Conservation (phyloP, 2,888 invertebrate genomes). For the Protophormia terraenovae region DNA sequence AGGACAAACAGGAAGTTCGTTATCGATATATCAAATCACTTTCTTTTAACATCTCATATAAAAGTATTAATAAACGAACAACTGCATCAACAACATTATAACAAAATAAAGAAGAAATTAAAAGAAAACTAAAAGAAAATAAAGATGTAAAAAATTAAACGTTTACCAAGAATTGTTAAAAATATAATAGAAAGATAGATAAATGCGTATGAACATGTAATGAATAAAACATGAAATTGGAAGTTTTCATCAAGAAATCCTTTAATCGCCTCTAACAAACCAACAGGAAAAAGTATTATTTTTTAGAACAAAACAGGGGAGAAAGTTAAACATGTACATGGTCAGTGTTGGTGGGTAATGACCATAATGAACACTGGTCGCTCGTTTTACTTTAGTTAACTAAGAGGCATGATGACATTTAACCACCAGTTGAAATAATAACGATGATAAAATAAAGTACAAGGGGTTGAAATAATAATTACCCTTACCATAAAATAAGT, state of each 20-base stretch:
- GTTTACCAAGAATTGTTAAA: constrained; percentile 18
- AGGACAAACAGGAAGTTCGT: constrained; percentile 69
- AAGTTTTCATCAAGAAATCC: constrained; percentile 64
- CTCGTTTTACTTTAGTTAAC: constrained; percentile 26
- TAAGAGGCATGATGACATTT: constrained; percentile 59
- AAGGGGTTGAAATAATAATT: constrained; percentile 69
- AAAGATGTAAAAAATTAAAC: constrained; percentile 45
- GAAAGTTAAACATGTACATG: constrained; percentile 29
- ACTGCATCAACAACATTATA: constrained; percentile 25
- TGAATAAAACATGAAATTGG: constrained; percentile 78
- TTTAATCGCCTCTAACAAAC: constrained; percentile 65
- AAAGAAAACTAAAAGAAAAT: constrained; percentile 43
- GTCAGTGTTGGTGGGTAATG: constrained; percentile 33
- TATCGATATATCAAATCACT: constrained; percentile 66
- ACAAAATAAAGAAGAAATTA: constrained; percentile 57
- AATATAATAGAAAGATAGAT: constrained; percentile 63
- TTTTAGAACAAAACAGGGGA: not conserved
- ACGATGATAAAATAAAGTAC: not conserved
- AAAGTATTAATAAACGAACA: constrained; percentile 20
- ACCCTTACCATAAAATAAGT: constrained; percentile 62
- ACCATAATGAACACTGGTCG: constrained; percentile 9
- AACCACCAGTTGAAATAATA: constrained; percentile 69
- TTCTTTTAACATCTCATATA: not conserved
- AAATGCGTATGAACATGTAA: constrained; percentile 74
- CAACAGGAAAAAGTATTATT: constrained; percentile 27